Evolutionary conservation across 2,888 invertebrate species (phyloP).

Genomic region (Onchidella celtica): DNA sequence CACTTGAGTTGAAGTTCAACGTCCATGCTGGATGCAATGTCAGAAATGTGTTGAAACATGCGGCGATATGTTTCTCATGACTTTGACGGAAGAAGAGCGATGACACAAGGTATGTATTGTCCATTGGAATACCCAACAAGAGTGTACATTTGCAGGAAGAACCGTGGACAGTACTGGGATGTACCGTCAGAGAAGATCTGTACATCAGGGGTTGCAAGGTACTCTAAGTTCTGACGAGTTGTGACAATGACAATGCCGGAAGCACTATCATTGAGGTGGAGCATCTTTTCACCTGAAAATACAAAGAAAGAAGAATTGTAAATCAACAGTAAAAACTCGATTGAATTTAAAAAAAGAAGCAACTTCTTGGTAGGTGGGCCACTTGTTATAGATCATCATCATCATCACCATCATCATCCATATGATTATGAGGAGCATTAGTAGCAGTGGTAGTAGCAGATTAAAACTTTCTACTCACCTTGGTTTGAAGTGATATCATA

Average conservation of each 20-base stretch:
- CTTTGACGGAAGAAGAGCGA: background rate
- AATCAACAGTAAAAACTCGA: no score
- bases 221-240: background rate
- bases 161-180: background rate
- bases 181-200: background rate
- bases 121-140: background rate
- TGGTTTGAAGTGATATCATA: background rate
- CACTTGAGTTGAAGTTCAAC: background rate
- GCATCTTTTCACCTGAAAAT: background rate
- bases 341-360: no score
- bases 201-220: background rate
- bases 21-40: background rate
- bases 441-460: no score
- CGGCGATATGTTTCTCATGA: background rate
- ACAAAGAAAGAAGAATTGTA: no score
- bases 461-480: no score
- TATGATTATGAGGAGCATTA: no score
- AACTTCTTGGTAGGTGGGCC: no score
- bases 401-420: no score
- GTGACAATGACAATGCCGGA: background rate
- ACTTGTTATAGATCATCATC: no score
- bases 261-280: background rate
- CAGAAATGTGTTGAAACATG: background rate
- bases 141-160: background rate
- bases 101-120: background rate